Base-by-base conservation (phyloP, 2,113 vertebrate species). In the Zootoca vivipara region DNA sequence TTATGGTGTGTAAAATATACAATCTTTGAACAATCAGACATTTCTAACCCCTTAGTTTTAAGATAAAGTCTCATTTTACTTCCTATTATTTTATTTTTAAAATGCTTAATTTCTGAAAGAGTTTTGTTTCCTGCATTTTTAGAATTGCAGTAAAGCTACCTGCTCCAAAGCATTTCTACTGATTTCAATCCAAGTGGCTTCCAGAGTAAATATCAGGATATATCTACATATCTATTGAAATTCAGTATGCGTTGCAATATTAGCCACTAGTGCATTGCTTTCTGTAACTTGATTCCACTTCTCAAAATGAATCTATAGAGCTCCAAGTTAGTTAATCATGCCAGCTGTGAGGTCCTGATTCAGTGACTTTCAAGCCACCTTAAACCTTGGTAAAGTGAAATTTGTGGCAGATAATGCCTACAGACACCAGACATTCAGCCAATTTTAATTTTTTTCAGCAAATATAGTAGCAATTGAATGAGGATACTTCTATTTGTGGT, bases 241-340 rank as follows among this genome's bases (percentile, higher is more conserved):
- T 75, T 79, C 79, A 89, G 72, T 85, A 78, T 67, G 12, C 24
- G 33, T 30, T 28, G 24, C 65, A 80, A 52, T 78, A 85, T 91
- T 70, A 35, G 86, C 83, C 80, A 82, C 70, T 77, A 62, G 1
- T 85, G 89, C 30, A 74, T 88, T 30, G 3, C 26, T 75, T 83
- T 88, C 72, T 26, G 22, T 65, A 35, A 78, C 8, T 77, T 52
- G n/a, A 75, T 77, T 2, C 33, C n/a, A 67, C 38, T 26, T 67
- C 28, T 92, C 89, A 90, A 52, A 22, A 70, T 35, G n/a, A 84
- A 56, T 46, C 87, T 93, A 56, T 58, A 80, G 73, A 58, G 42
- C 83, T 78, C 52, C 84, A 78, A 10, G 46, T 52, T 72, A 67
- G 87, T 80, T 86, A 64, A 33, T 77, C 89, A 40, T 86, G 33